Conservation (phyloP, 2,888 invertebrate species). For the Cheiracanthium punctorium region DNA sequence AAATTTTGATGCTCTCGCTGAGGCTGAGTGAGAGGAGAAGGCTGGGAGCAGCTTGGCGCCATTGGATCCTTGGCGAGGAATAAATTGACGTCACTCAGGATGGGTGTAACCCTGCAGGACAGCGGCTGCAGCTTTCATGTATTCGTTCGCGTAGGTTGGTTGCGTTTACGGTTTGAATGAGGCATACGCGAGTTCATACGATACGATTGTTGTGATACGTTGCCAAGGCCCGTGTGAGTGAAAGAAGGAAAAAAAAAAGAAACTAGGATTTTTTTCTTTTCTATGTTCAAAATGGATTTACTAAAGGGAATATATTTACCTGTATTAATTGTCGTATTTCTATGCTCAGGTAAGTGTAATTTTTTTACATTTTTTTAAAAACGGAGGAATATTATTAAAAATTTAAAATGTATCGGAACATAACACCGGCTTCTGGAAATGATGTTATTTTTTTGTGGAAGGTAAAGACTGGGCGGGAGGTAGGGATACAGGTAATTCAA, state of each 20-base stretch:
- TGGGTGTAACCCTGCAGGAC: slow-evolving; percentile 24
- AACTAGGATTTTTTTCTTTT: neutral
- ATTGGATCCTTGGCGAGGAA: slow-evolving; percentile 19
- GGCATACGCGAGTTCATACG: slow-evolving; percentile 47
- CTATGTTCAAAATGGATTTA: slow-evolving; percentile 51
- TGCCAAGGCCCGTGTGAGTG: slow-evolving; percentile 22
- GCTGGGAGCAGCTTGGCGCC: neutral
- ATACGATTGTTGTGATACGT: slow-evolving; percentile 59
- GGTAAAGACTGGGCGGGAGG: too few species aligned
- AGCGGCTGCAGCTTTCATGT: neutral
- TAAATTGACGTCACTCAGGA: neutral
- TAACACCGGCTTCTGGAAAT: too few species aligned
- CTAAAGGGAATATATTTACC: slow-evolving; percentile 36
- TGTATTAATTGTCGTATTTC: slow-evolving; percentile 21
- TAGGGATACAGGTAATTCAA: slow-evolving; percentile 19
- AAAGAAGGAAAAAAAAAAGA: slow-evolving; percentile 44
- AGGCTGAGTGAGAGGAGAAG: too few species aligned
- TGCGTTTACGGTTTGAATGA: slow-evolving; percentile 64
- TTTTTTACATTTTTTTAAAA: neutral
- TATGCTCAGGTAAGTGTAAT: slow-evolving; percentile 47
- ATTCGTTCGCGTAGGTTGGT: slow-evolving; percentile 30
- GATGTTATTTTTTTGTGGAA: too few species aligned
- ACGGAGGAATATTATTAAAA: neutral
- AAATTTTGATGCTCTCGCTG: too few species aligned
- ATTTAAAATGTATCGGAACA: too few species aligned